phyloP scores from a whole-genome alignment of 1,140 invertebrate genomes.

The Drosophila albomicans region DNA sequence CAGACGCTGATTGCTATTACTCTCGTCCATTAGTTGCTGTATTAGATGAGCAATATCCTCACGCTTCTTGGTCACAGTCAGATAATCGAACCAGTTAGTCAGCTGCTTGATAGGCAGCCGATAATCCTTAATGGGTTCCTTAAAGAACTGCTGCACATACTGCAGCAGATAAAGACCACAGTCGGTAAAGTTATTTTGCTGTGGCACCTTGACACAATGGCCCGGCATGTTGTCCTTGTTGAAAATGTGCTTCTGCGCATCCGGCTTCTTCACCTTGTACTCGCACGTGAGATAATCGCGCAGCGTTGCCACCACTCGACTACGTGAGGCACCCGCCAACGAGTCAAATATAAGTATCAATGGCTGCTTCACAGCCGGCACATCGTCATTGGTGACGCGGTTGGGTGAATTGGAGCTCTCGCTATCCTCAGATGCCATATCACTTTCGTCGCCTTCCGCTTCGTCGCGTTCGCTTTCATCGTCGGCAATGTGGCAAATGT shows the following conservation, averaged over 20 bases:
- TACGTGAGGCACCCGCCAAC: conserved; percentile 92
- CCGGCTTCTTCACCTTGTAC: conserved; percentile 91
- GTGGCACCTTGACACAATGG: conserved; percentile 94
- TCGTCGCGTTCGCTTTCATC: conserved; percentile 92
- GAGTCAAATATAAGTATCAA: conserved; percentile 98
- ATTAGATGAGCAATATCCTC: conserved; percentile 92
- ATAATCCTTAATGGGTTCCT: conserved; percentile 91
- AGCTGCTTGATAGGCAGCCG: conserved; percentile 90
- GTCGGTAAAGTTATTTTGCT: conserved; percentile 98
- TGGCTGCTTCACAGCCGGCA: conserved; percentile 86
- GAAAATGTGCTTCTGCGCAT: conserved; percentile 86
- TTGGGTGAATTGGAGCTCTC: conserved; percentile 85
- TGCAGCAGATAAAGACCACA: conserved; percentile 98
- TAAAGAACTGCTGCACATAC: conserved; percentile 98
- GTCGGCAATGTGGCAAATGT: conserved; percentile 88
- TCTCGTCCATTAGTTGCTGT: conserved; percentile 89
- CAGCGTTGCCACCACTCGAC: conserved; percentile 93
- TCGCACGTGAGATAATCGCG: conserved; percentile 96
- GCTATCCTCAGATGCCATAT: conserved; percentile 88
- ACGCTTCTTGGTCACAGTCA: conserved; percentile 91
- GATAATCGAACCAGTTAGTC: conserved; percentile 92
- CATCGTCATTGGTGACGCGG: conserved; percentile 37
- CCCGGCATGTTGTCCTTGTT: conserved; percentile 93
- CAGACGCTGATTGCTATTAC: conserved; percentile 85
- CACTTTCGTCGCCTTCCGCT: conserved; percentile 91